These are phyloP conservation scores for Platycheirus rosarum DNA, from an alignment of 2,888 invertebrate species.

Conservation along the genomic window DNA sequence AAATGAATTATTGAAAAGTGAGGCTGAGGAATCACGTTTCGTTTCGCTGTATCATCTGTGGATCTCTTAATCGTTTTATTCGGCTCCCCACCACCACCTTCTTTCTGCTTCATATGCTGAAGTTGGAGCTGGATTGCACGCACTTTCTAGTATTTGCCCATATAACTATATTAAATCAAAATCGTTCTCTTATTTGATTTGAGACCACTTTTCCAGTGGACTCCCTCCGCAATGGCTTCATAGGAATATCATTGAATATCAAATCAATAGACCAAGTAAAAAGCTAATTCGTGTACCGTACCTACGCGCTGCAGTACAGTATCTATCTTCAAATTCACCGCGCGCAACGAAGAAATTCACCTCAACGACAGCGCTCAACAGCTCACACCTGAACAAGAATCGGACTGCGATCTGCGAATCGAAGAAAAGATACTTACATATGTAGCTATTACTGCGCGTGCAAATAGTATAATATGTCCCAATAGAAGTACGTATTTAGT, in stretches of 20 bases:
- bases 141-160: background rate
- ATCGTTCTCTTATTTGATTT: constrained; percentile 46
- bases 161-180: constrained; percentile 41
- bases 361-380: constrained; percentile 1
- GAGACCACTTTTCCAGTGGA: constrained; percentile 53
- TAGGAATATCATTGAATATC: background rate
- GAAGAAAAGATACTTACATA: constrained; percentile 54
- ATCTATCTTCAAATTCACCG: constrained; percentile 48
- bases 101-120: background rate
- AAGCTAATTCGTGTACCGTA: constrained; percentile 19
- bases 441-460: constrained; percentile 57
- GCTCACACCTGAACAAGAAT: constrained; percentile 56
- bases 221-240: background rate
- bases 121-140: constrained; percentile 9
- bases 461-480: constrained; percentile 58
- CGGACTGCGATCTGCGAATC: constrained; percentile 31
- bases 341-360: constrained; percentile 43
- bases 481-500: constrained; percentile 62
- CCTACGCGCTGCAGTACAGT: constrained; percentile 15
- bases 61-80: constrained; percentile 41
- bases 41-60: constrained; percentile 52
- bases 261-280: background rate
- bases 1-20: constrained; percentile 39
- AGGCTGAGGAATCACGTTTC: constrained; percentile 36
- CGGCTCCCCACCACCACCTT: constrained; percentile 14